These are phyloP conservation scores for Trichogramma pretiosum DNA, from an alignment of 1,140 invertebrate genomes.

Conservation along the genomic window DNA sequence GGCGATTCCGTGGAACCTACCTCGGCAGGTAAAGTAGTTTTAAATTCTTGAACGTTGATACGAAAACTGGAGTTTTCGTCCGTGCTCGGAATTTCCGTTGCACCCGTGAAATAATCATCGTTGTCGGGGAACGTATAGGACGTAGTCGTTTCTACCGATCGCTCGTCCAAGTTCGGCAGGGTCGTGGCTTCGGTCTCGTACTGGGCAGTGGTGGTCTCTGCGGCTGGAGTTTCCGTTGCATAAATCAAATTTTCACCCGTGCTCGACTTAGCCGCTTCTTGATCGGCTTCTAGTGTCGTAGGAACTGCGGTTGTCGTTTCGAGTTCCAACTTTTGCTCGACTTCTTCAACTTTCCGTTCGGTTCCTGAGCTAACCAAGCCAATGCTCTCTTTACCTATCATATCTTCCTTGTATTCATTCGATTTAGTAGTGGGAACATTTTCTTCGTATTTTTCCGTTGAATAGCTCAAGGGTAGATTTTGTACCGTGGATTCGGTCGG, in stretches of 20 bases:
- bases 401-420: conserved; percentile 24
- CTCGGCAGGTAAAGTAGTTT: neutral
- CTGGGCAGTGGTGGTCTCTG: too few species aligned
- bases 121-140: neutral
- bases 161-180: neutral
- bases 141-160: neutral
- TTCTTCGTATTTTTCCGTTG: neutral
- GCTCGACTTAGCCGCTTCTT: too few species aligned
- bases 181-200: neutral
- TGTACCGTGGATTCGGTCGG: neutral
- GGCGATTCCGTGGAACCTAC: neutral
- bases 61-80: conserved; percentile 23
- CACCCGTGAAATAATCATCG: conserved; percentile 11
- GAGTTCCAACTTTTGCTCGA: too few species aligned
- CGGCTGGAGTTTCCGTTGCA: too few species aligned
- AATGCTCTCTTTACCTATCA: conserved; percentile 33
- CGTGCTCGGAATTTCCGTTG: conserved; percentile 15
- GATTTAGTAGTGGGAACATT: conserved; percentile 14
- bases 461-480: neutral
- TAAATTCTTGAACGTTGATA: conserved; percentile 24
- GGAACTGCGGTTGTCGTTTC: neutral
- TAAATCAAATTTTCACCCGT: too few species aligned
- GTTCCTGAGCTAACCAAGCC: conserved; percentile 26
- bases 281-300: neutral
- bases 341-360: conserved; percentile 13